Base-by-base conservation (phyloP, 2,113 vertebrate genomes). In the Podiceps cristatus region DNA sequence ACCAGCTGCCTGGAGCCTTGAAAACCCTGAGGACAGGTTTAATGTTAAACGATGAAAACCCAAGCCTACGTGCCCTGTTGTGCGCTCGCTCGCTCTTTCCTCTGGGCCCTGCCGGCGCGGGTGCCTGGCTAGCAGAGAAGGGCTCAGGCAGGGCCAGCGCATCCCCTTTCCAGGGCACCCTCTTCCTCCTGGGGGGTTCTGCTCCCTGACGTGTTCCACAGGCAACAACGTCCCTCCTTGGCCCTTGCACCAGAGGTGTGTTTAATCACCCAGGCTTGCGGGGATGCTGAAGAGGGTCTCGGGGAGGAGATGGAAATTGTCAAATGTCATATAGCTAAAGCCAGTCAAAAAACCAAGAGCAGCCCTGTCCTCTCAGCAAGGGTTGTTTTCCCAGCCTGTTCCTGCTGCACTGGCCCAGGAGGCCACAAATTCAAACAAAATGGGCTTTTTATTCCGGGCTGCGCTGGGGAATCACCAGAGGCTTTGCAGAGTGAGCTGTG, bases 171-270 rank as follows among this genome's bases (percentile, higher is more conserved):
- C 69, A 68, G 45, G 19, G 58, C 72, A 77, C 28, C 27, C 12
- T 45, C 42, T 87, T 29, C 18, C 67, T 78, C 56, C 69, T 28
- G 47, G 28, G 24, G 19, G 28, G 18, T 15, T 91, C 53, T 88
- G 58, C 44, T 89, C 68, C 64, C 31, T 81, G 42, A 15, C 2
- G 0, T 0, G 0, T 45, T 58, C 33, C 63, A 76, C 5, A 11
- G 71, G 19, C 19, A n/a, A 0, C 1, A 1, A 2, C 14, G 19
- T 14, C 25, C 12, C 31, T 84, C 42, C 67, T 76, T 13, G 27
- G 18, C 18, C 11, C 23, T 93, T 44, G 45, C 33, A n/a, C 12
- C 31, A 25, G 7, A 0, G 0, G 5, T 53, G 31, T 23, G 25
- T 76, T 85, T 64, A 10, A 44, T 31, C 45, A 49, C 10, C 31